phyloP scores from a whole-genome alignment of 2,797 vertebrate species.

The Mormyrops attenuatus region DNA sequence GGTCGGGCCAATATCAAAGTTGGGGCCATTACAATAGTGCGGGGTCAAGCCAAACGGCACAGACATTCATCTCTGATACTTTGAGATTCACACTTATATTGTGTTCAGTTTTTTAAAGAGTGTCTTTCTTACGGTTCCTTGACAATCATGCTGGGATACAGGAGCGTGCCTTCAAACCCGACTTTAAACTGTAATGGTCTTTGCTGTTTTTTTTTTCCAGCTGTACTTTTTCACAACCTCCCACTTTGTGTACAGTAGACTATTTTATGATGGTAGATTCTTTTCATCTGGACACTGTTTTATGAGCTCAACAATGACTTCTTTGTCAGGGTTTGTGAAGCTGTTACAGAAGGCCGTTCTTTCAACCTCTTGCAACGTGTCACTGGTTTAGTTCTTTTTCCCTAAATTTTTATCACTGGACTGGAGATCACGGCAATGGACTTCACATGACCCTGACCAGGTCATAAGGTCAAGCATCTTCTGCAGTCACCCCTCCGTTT shows the following conservation, averaged over 20 bases:
- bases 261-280: not conserved
- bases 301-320: not conserved
- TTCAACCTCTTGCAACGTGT: not conserved
- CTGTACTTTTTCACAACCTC: not conserved
- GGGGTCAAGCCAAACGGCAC: not conserved
- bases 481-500: not conserved
- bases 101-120: not conserved
- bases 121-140: conserved; percentile 2
- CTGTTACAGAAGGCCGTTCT: not conserved
- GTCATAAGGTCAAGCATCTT: not conserved
- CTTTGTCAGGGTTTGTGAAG: not conserved
- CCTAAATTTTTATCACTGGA: not conserved
- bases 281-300: not conserved
- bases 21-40: not conserved
- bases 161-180: not conserved
- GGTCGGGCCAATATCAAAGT: not conserved
- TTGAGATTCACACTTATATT: not conserved
- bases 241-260: not conserved
- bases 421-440: not conserved
- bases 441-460: not conserved
- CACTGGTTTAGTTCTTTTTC: not conserved
- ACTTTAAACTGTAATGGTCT: not conserved
- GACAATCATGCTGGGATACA: not conserved
- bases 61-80: not conserved
- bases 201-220: not conserved